Evolutionary conservation across 2,888 invertebrate genomes (phyloP).

Genomic region (Campoplex capitator): DNA sequence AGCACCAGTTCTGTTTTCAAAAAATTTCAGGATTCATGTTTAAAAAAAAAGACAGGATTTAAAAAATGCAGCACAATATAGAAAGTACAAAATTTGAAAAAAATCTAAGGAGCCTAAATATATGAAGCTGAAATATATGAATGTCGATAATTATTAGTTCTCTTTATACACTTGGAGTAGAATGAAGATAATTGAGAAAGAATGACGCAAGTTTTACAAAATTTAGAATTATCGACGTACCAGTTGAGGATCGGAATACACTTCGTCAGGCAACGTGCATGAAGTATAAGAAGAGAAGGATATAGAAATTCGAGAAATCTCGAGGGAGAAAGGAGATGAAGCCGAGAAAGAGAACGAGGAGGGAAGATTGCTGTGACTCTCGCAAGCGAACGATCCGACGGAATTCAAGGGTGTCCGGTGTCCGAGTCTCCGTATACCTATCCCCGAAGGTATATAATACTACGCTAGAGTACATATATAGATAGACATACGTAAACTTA

Average conservation of each 20-base stretch:
- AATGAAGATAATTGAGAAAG: neutral
- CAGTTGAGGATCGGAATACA: constrained; percentile 53
- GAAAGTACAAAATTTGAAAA: no score
- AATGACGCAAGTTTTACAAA: constrained; percentile 1
- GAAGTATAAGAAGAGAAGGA: constrained; percentile 15
- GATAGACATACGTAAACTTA: neutral
- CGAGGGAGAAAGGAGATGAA: constrained; percentile 58
- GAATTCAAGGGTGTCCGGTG: constrained; percentile 81
- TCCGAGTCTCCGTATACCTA: constrained; percentile 69
- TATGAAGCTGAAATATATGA: neutral
- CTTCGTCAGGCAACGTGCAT: neutral
- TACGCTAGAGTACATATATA: constrained; percentile 19
- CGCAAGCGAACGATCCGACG: constrained; percentile 77
- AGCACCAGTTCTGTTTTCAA: no score
- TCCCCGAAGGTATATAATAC: constrained; percentile 65
- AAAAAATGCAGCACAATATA: no score
- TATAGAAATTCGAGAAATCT: constrained; percentile 64
- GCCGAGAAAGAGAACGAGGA: constrained; percentile 67
- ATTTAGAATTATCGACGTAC: constrained; percentile 22
- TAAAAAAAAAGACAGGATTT: no score
- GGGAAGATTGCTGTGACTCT: constrained; percentile 76
- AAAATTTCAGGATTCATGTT: no score
- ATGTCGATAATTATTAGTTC: neutral
- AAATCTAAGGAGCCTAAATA: no score
- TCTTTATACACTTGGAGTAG: neutral